Conservation (phyloP, 1,140 invertebrate species). For the Panonychus citri region DNA sequence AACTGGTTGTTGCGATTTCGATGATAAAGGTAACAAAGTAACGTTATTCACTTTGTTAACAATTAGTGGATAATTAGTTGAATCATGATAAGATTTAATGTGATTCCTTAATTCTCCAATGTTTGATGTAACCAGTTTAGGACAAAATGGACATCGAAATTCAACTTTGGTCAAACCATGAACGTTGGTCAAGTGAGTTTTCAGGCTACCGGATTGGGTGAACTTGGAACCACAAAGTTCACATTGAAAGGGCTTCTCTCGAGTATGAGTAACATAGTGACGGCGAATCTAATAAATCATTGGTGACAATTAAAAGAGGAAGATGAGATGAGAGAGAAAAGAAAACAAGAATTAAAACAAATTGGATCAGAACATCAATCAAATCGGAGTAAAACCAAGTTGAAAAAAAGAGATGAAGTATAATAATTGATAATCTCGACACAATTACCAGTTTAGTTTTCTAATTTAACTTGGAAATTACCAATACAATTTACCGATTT, state of each 20-base stretch:
- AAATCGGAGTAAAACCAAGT: too few species aligned
- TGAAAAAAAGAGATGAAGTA: too few species aligned
- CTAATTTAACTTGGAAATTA: too few species aligned
- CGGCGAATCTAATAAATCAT: background rate
- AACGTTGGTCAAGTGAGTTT: background rate
- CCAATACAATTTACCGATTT: background rate
- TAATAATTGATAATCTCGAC: too few species aligned
- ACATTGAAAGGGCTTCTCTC: conserved; percentile 3
- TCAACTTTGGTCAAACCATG: background rate
- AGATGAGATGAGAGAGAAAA: too few species aligned
- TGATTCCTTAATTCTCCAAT: background rate
- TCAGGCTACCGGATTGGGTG: background rate
- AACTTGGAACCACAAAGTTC: conserved; percentile 2
- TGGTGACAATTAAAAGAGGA: background rate
- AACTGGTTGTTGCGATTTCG: too few species aligned
- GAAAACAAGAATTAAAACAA: too few species aligned
- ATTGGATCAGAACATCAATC: too few species aligned
- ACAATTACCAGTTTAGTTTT: too few species aligned
- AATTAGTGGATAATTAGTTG: background rate
- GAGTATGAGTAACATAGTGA: conserved; percentile 3
- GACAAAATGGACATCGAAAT: background rate
- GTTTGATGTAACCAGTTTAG: background rate
- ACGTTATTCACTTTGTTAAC: background rate
- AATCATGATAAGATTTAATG: background rate
- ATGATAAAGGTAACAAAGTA: too few species aligned